Evolutionary conservation across 2,113 vertebrate genomes (phyloP), one percentile per base, ranked within the genome.

Genomic region (Microtus pennsylvanicus): DNA sequence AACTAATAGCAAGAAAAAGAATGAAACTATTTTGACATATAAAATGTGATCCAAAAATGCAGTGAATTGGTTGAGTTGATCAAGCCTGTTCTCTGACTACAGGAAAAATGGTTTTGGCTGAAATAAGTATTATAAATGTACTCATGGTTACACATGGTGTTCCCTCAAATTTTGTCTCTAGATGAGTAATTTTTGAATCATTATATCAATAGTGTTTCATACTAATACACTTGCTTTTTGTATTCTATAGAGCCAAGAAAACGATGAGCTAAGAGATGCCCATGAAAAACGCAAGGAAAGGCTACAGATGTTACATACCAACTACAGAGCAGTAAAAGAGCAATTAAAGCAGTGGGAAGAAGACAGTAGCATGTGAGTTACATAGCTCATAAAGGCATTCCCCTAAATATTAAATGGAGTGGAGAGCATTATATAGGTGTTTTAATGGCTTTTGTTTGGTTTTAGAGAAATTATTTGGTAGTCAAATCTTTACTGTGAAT

Each of bases 261-360:
- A 99, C 89, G 98, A 99, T 96, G 99, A 99, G 98, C 98, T 99
- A 97, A 99, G 98, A 98, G 98, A 98, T 98, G 99, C 98, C 95
- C 99, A 99, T 96, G 98, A 99, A 97, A 99, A 99, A 95, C 95
- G 98, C 3, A 98, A 98, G 69, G 99, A 99, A 96, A 99, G 99
- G 67, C 98, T 99, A 89, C 98, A 98, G 98, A 98, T 99, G 96
- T 99, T 99, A 96, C 99, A 99, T 98, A 98, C 98, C 98, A 99
- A 98, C 99, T 99, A 99, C 98, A 99, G 98, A 98, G 98, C 97
- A 81, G 96, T 99, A 95, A 99, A 98, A 98, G 98, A 99, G 89
- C 99, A 99, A 96, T 99, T 99, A 98, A 99, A 99, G 96, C 99
- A 99, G 96, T 98, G 98, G 96, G 99, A 99, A 96, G 99, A 99